Conservation (phyloP, 2,797 vertebrate species). For the Propithecus perrieri region DNA sequence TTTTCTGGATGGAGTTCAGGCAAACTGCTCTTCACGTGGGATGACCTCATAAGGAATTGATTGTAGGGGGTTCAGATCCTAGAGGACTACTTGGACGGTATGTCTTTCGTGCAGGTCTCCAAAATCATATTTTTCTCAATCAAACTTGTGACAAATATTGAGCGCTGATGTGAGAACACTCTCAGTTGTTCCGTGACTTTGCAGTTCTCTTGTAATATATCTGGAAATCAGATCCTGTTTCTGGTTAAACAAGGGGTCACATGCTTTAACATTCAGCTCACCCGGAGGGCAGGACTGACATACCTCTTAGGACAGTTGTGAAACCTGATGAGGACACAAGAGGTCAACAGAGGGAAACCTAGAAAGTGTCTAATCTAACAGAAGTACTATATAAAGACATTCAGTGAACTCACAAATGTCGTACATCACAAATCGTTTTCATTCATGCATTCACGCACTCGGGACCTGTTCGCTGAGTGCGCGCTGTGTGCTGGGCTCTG, state of each 20-base stretch:
- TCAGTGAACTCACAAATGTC: not conserved
- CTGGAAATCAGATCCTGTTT: not conserved
- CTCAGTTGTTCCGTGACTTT: not conserved
- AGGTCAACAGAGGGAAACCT: not conserved
- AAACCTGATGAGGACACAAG: not conserved
- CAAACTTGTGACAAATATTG: not conserved
- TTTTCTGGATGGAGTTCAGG: not conserved
- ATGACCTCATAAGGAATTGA: not conserved
- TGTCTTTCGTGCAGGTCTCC: not conserved
- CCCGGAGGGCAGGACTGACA: not conserved
- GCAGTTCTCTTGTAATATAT: not conserved
- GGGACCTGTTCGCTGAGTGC: not conserved
- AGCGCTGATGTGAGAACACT: not conserved
- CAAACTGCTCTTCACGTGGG: not conserved
- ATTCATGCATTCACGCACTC: not conserved
- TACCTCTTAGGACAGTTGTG: not conserved
- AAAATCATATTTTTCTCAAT: constrained; percentile 17
- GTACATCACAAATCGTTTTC: not conserved
- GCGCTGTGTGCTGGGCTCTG: not conserved
- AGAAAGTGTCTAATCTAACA: not conserved
- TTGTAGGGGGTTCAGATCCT: not conserved
- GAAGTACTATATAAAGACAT: not conserved
- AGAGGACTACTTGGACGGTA: not conserved
- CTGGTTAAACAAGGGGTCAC: not conserved
- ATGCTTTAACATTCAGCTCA: not conserved